A percentile compares a stretch with the other conserved stretches of the same genome.
Conservation (phyloP, 2,113 vertebrate genomes). For the zebrafish (Danio rerio) region GRCz12tu NC_133180.1:52338001-52338500, state of each 20-base stretch:
- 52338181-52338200: conserved; percentile 52
- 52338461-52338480: too few species aligned
- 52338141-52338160: conserved; percentile 56
- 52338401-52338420: too few species aligned
- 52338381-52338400: too few species aligned
- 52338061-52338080: conserved; percentile 40
- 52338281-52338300: too few species aligned
- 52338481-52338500: too few species aligned
- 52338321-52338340: too few species aligned
- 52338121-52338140: conserved; percentile 24
- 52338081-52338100: conserved; percentile 55
- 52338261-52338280: background rate
- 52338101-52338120: conserved; percentile 48
- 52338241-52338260: conserved; percentile 39
- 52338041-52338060: conserved; percentile 8
- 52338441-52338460: too few species aligned
- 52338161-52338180: conserved; percentile 54
- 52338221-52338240: conserved; percentile 45
- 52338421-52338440: too few species aligned
- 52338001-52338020: conserved; percentile 81
- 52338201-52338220: conserved; percentile 50
- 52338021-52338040: conserved; percentile 73
- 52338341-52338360: too few species aligned
- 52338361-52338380: too few species aligned
- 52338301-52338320: too few species aligned